phyloP scores from a whole-genome alignment of 2,888 invertebrate species.

The Tipula unca region DNA sequence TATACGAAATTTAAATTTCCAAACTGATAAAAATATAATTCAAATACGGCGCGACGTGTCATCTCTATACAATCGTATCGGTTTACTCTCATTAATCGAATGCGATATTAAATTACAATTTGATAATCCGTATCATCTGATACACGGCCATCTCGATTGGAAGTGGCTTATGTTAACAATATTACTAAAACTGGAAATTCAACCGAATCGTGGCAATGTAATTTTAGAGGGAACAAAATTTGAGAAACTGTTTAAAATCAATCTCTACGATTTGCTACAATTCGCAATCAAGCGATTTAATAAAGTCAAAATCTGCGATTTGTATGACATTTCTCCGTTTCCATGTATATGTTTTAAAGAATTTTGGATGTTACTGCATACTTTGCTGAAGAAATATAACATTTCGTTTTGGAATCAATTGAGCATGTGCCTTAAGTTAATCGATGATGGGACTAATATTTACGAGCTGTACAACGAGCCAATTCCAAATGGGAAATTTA shows the following conservation, averaged over 20 bases:
- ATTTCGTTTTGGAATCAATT: constrained; percentile 42
- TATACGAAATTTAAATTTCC: background rate
- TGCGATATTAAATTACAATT: background rate
- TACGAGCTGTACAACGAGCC: background rate
- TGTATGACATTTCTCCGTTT: constrained; percentile 45
- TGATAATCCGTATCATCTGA: background rate
- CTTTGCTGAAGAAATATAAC: constrained; percentile 38
- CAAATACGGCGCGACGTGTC: background rate
- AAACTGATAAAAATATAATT: background rate
- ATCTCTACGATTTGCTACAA: constrained; percentile 14
- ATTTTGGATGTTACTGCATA: constrained; percentile 47
- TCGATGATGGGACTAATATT: constrained; percentile 30
- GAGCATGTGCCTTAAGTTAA: constrained; percentile 35
- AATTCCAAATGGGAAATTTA: constrained; percentile 14
- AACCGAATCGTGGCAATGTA: background rate
- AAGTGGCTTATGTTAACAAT: background rate
- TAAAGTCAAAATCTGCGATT: constrained; percentile 37
- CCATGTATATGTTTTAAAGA: constrained; percentile 51
- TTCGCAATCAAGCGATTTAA: background rate
- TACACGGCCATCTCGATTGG: constrained; percentile 15
- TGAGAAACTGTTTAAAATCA: background rate
- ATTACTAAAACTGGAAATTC: background rate
- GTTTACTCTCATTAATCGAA: background rate
- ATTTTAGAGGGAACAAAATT: background rate
- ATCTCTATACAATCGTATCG: background rate